These are phyloP conservation scores for Muschampia plurimacula DNA, from an alignment of 2,888 invertebrate species.

Conservation along the genomic window DNA sequence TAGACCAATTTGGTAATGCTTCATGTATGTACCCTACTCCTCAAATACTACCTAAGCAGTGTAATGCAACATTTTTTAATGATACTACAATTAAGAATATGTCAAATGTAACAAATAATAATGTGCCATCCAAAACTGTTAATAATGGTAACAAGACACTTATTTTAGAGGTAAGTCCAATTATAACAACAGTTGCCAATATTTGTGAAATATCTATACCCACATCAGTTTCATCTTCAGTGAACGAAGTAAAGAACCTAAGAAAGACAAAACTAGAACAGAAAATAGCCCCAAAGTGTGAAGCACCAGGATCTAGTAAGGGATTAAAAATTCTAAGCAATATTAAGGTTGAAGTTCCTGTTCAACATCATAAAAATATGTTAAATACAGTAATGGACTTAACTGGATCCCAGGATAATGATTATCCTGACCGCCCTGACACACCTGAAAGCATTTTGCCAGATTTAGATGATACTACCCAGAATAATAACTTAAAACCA, in stretches of 20 bases:
- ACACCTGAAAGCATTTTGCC: constrained; percentile 75
- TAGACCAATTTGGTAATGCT: constrained; percentile 77
- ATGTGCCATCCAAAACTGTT: background rate
- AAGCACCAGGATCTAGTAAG: constrained; percentile 62
- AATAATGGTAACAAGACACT: constrained; percentile 71
- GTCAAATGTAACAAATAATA: constrained; percentile 46
- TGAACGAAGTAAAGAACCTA: constrained; percentile 28
- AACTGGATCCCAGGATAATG: constrained; percentile 68
- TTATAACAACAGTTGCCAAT: constrained; percentile 52
- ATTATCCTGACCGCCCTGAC: constrained; percentile 59
- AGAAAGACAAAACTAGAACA: constrained; percentile 44
- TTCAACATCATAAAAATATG: constrained; percentile 78
- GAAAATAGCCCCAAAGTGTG: constrained; percentile 57
- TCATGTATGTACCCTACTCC: constrained; percentile 77
- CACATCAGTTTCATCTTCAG: constrained; percentile 1
- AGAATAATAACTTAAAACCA: constrained; percentile 58
- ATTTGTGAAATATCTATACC: constrained; percentile 28
- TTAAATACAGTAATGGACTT: constrained; percentile 78
- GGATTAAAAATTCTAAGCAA: constrained; percentile 83
- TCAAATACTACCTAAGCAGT: constrained; percentile 65
- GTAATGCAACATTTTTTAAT: constrained; percentile 60
- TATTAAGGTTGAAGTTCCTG: constrained; percentile 83
- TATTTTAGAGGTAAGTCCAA: constrained; percentile 76
- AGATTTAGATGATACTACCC: constrained; percentile 75
- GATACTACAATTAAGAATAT: constrained; percentile 56